A percentile compares a stretch with the other conserved stretches of the same genome.
These are phyloP conservation scores for Drosophila burlai DNA, from an alignment of 1,140 invertebrate genomes.

Conservation along the genomic window DNA sequence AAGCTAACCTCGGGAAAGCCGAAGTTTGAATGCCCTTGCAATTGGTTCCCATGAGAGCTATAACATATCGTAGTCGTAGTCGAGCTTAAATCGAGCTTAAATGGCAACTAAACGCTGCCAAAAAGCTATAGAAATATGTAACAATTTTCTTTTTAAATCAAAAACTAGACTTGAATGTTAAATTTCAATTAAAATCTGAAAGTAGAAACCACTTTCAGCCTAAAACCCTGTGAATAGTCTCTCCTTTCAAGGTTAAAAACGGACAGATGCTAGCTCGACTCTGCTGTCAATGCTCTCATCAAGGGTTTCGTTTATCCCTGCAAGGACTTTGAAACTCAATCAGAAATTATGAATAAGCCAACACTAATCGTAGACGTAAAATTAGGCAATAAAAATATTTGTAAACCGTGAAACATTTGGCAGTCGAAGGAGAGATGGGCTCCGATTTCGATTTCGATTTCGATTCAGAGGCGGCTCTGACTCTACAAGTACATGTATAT, in stretches of 20 bases:
- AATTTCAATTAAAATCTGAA: background rate
- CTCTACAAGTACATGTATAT: conserved; percentile 36
- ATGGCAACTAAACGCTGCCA: too few relatives aligned
- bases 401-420: conserved; percentile 64
- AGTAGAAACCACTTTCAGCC: background rate
- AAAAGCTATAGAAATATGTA: background rate
- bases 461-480: too few relatives aligned
- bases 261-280: background rate
- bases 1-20: background rate
- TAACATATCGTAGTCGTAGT: background rate
- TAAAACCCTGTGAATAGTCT: background rate
- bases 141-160: background rate
- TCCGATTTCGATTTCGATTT: conserved; percentile 39
- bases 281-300: background rate
- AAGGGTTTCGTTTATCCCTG: background rate
- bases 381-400: conserved; percentile 38
- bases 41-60: background rate
- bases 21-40: background rate
- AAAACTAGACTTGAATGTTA: background rate
- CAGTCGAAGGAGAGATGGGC: conserved; percentile 54
- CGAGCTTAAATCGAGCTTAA: too few relatives aligned
- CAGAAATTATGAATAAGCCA: conserved; percentile 36
- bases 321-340: conserved; percentile 34
- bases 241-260: background rate
- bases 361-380: conserved; percentile 47